Evolutionary conservation across 2,888 invertebrate species (phyloP), one percentile per base, ranked within the genome.

Genomic region (Stegana nigrithorax): DNA sequence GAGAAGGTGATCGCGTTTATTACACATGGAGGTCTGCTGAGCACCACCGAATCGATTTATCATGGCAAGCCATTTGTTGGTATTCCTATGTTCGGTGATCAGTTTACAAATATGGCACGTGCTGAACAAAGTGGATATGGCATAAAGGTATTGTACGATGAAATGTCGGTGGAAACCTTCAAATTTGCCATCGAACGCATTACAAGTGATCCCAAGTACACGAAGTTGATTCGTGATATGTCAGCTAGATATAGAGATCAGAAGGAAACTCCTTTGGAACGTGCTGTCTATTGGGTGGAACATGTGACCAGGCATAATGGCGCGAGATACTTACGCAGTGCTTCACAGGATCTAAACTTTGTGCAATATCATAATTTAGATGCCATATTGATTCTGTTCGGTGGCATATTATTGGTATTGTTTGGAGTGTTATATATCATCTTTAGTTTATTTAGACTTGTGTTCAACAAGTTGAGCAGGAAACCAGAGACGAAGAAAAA

Each of bases 1-100:
- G 83, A 83, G 0, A 86, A 86, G 36, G 80, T 86, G 0, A 81
- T 81, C 32, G 76, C 86, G 0, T 87, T 88, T 65, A 84, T 88
- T 59, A 87, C 87, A 0, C 88, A 88, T 73, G 87, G 87, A 2
- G 88, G 88, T 1, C 80, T 87, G 32, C 80, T 87, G 45, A 85
- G 87, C 36, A 81, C 84, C 2, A 84, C 85, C 29, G 88, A 87
- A 67, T 81, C 86, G 0, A 75, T 84, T 14, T 81, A 81, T 69
- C 78, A 82, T 63, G 86, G 79, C 6, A 83, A 85, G 5, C 85
- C 86, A 0, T 66, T 86, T 4, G 62, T 86, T 2, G 85, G 83
- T 1, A 70, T 86, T n/a, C 83, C 84, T 0, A 68, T 84, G 21
- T 78, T 81, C 57, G 78, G 68, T 27, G 84, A 85, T 69, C 84